Evolutionary conservation across 2,888 invertebrate species (phyloP), one percentile per base, ranked within the genome.

Genomic region (Aporophyla nigra): DNA sequence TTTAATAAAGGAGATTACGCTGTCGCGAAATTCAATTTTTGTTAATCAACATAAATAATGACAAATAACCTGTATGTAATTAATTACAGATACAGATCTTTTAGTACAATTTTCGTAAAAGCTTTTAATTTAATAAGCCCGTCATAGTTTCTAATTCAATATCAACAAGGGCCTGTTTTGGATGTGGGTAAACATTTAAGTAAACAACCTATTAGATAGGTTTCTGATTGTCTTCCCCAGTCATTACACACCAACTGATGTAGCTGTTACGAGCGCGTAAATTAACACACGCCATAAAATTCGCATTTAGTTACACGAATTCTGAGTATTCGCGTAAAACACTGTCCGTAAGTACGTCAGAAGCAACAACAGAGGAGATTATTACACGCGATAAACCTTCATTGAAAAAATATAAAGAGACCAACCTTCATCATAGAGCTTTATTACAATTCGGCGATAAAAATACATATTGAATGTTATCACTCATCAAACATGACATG

Each of bases 391-490:
- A 79, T 83, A 81, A 83, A 87, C 61, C 58, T 74, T 74, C 75
- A 72, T 79, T 74, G 76, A 74, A 83, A 83, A 80, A 76, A 63
- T 84, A 76, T 85, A 86, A 87, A 88, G 83, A 85, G 83, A 79
- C 78, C 78, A 73, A 69, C 74, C 83, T 85, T 85, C 85, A 75
- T 84, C 85, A 72, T 83, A 71, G 67, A 80, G 88, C 87, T 91
- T 91, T 91, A 91, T 91, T 90, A 89, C 89, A 88, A 66, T 89
- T 89, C 76, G 86, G 84, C 85, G 91, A 93, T 93, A 93, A 93
- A 82, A 92, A 87, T 87, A 87, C 82, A 87, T 90, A 91, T 89
- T 90, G 89, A 90, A 91, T 89, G 89, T 91, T 93, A 93, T 92
- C 91, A 89, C 87, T 84, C 78, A 86, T 85, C 87, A 86, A 85